phyloP scores from a whole-genome alignment of 2,888 invertebrate species.

The Petrophora chlorosata region DNA sequence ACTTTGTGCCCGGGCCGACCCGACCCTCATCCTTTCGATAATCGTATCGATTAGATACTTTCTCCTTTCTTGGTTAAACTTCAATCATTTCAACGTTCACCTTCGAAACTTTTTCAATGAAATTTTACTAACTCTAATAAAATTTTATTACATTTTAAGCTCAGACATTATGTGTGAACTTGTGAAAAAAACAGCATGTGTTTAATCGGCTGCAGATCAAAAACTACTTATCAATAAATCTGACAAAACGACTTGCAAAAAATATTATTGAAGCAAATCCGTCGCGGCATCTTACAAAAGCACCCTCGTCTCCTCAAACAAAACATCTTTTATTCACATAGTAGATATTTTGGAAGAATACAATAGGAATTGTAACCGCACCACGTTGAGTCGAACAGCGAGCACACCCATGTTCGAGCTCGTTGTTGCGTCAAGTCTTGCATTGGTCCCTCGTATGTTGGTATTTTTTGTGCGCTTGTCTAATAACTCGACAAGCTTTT shows the following conservation, averaged over 20 bases:
- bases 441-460: conserved; percentile 65
- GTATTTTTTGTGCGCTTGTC: conserved; percentile 72
- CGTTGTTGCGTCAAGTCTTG: conserved; percentile 69
- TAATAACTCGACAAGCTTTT: conserved; percentile 82
- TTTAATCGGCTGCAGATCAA: conserved; percentile 31
- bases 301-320: conserved; percentile 52
- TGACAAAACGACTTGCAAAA: conserved; percentile 51
- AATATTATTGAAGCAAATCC: conserved; percentile 46
- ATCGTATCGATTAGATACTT: conserved; percentile 67
- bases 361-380: conserved; percentile 73
- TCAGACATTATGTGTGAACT: conserved; percentile 19
- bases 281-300: conserved; percentile 56
- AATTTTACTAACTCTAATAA: conserved; percentile 20
- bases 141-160: conserved; percentile 7
- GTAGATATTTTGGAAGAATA: conserved; percentile 61
- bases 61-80: conserved; percentile 49
- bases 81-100: conserved; percentile 42
- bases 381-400: conserved; percentile 63
- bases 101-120: conserved; percentile 31
- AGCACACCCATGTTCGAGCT: conserved; percentile 51
- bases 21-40: conserved; percentile 62
- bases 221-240: conserved; percentile 46
- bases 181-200: conserved; percentile 29
- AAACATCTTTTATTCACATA: conserved; percentile 70
- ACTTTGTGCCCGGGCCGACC: conserved; percentile 51